phyloP scores from a whole-genome alignment of 2,113 vertebrate species.

The Syngnathus floridae region DNA sequence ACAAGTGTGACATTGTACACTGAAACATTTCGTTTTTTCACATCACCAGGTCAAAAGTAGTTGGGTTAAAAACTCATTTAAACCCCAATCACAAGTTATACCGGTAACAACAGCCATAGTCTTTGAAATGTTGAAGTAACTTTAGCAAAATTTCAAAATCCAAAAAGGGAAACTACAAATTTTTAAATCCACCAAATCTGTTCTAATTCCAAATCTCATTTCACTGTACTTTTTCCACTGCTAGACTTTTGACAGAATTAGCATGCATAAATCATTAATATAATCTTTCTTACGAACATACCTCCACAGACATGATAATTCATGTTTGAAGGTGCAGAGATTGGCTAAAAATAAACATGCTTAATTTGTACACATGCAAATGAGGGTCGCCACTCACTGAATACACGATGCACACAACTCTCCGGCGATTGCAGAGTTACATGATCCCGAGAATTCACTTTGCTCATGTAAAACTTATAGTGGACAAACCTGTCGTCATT shows the following conservation, averaged over 20 bases:
- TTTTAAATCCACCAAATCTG: background rate
- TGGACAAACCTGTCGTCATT: background rate
- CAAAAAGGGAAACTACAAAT: background rate
- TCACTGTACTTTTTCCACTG: background rate
- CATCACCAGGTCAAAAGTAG: slow-evolving; percentile 1
- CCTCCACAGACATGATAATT: background rate
- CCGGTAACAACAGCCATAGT: background rate
- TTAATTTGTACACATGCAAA: background rate
- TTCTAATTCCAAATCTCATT: background rate
- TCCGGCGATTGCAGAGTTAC: background rate
- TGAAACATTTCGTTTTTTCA: background rate
- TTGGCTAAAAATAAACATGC: background rate
- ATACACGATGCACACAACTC: background rate
- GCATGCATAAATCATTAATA: background rate
- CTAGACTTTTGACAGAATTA: background rate
- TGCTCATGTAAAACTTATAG: background rate
- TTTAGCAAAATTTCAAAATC: background rate
- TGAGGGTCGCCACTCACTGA: background rate
- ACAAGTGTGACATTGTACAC: background rate
- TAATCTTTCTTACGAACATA: background rate
- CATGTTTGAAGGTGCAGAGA: background rate
- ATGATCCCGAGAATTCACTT: background rate
- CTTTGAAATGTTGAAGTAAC: background rate
- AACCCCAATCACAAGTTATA: background rate
- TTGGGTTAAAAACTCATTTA: background rate